These are phyloP conservation scores for Cephalopachus bancanus DNA, from an alignment of 2,797 vertebrate species.

Conservation along the genomic window DNA sequence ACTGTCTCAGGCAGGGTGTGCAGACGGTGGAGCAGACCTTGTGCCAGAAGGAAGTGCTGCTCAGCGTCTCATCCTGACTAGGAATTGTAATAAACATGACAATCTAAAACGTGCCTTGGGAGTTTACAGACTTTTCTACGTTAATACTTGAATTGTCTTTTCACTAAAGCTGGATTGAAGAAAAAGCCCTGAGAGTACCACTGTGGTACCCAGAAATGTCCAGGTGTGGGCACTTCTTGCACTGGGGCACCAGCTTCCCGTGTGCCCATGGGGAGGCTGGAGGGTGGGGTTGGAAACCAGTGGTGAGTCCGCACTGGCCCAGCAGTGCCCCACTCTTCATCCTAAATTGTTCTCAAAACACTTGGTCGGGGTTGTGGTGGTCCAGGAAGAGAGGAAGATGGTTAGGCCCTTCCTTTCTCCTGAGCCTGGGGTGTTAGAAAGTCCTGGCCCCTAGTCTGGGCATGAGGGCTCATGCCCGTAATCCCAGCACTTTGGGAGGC, in stretches of 20 bases:
- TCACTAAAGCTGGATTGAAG: conserved; percentile 95
- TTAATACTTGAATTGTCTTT: conserved; percentile 96
- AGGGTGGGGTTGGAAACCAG: background rate
- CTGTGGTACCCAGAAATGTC: conserved; percentile 88
- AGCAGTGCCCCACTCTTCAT: too few species aligned
- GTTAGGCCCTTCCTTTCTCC: accelerated
- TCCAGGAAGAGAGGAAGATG: background rate
- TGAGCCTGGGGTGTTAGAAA: background rate
- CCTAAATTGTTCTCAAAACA: too few species aligned
- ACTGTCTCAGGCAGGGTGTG: conserved; percentile 85
- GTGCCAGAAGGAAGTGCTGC: conserved; percentile 80
- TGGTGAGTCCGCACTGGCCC: too few species aligned
- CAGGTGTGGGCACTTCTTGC: background rate
- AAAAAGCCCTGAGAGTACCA: conserved; percentile 94
- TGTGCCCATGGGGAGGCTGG: background rate
- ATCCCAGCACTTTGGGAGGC: too few species aligned
- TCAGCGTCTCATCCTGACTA: conserved; percentile 92
- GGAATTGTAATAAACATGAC: conserved; percentile 94
- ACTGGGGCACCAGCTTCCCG: accelerated
- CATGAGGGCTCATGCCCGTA: too few species aligned
- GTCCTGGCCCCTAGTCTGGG: too few species aligned
- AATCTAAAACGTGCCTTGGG: conserved; percentile 93
- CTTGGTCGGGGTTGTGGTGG: background rate
- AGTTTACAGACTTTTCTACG: conserved; percentile 95
- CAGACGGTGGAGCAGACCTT: conserved; percentile 81